Conservation (phyloP, 2,113 vertebrate genomes). For the Taxidea taxus region DNA sequence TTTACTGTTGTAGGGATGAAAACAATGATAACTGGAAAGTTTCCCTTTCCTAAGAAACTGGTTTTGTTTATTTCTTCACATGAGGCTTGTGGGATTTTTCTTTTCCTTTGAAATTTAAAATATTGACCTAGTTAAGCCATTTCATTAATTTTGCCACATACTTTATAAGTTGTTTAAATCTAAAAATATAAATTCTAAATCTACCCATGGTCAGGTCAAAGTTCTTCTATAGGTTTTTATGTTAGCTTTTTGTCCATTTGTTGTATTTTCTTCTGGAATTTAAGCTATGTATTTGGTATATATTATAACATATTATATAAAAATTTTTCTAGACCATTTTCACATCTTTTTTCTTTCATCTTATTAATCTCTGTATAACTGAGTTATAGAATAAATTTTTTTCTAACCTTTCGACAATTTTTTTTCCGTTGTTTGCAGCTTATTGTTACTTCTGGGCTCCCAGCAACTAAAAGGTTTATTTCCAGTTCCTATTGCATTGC, state of each 20-base stretch:
- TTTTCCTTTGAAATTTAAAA: conserved; percentile 35
- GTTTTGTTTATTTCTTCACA: not conserved
- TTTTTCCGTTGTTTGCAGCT: not conserved
- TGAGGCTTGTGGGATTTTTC: not conserved
- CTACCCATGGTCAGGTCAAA: not conserved
- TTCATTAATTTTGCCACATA: conserved; percentile 24
- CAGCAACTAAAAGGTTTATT: not conserved
- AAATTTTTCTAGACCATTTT: not conserved
- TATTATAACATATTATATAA: not conserved
- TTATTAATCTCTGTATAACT: not conserved
- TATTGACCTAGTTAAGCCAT: not conserved
- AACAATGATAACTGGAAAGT: not conserved
- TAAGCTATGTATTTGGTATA: not conserved
- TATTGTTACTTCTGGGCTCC: not conserved
- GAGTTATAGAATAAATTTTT: not conserved
- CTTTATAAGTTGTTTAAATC: not conserved
- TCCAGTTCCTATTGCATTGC: not conserved
- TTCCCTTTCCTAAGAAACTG: not conserved
- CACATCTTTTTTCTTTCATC: not conserved
- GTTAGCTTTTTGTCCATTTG: conserved; percentile 16
- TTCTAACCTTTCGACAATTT: not conserved
- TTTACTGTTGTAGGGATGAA: not conserved
- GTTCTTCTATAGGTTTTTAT: not conserved
- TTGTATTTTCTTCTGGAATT: conserved; percentile 29
- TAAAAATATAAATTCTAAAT: not conserved